Base-by-base conservation (phyloP, 2,797 vertebrate genomes). In the Brotula barbata region DNA sequence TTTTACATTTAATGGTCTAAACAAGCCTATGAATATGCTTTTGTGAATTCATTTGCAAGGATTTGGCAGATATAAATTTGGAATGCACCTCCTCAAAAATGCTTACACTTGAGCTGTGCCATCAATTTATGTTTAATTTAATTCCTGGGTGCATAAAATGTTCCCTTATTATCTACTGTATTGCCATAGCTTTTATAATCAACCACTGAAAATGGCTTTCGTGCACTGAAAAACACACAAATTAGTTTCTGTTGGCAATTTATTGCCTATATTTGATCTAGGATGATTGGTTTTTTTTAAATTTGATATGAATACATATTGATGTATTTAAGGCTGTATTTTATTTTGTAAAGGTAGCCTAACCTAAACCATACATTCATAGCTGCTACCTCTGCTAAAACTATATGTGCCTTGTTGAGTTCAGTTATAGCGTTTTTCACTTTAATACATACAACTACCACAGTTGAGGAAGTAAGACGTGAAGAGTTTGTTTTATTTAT, bases 191-290 rank as follows among this genome's bases (percentile, higher is more conserved):
- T 66, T 57, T 40, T 59, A 33, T 48, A 60, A 79, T 64, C 36
- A 68, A 86, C 81, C 86, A 85, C 86, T 87, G 58, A 69, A 68
- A 61, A 66, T 43, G 11, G 51, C 54, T 78, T 73, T 55, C 44
- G 56, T 77, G 77, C 82, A 81, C 82, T 88, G 82, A 85, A 52
- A 60, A 74, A 43, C 5, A 34, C 33, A 43, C n/a, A 19, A 20
- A 25, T 58, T 52, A 3, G 46, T 54, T 64, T 62, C 8, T 23
- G 52, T 10, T 23, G 17, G 50, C 12, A 23, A 46, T 68, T 67
- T 2, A 44, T 71, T 61, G 19, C 44, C 19, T 37, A 42, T 63
- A 60, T 63, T 34, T 54, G 17, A 62, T 73, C 17, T 47, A 40
- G 40, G 16, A 47, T 71, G 48, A 22, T 68, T 58, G 3, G 48